Base-by-base conservation (phyloP, 2,797 vertebrate genomes). In the Morus bassanus region DNA sequence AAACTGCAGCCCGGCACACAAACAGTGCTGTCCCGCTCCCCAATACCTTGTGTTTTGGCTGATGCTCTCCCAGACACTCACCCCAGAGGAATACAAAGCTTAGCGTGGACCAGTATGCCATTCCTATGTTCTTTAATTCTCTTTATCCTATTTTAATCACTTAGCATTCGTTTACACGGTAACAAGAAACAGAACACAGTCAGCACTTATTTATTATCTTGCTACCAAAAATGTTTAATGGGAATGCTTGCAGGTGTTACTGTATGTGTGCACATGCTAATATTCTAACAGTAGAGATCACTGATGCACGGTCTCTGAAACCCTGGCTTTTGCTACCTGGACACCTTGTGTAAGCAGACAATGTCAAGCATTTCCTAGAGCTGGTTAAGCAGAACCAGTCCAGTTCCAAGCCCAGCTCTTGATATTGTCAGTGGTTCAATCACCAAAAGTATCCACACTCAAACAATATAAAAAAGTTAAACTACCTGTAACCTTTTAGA, bases 291-390 rank as follows among this genome's bases (percentile, higher is more conserved):
- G 43, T 0, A 63, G 19, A 16, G 30, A 83, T 53, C 30, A 70
- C 0, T 25, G 53, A 75, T 5, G 6, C 13, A 33, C 1, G 2
- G 18, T 16, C 16, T 81, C 69, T 2, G 1, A 80, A 77, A 84
- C 57, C 10, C 35, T 41, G 70, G n/a, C 28, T 57, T 75, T 30
- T 72, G 28, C 11, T 61, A 75, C 24, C 6, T 60, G 25, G 12
- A 57, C 3, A 11, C 28, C 28, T 70, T 28, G 16, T 15, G 3
- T 43, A 84, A 72, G 60, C 45, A 81, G 35, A 39, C 8, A 88
- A 27, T 2, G 2, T 18, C 31, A 63, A 35, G 31, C 22, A 37
- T 77, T 16, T 39, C 30, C n/a, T 59, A 74, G 39, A 83, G 73
- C 41, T 33, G 11, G 13, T 33, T 10, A 68, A 84, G 39, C 18